A percentile compares a stretch with the other conserved stretches of the same genome.
Evolutionary conservation across 2,797 vertebrate species (phyloP).

Genomic region (Urophycis tenuis): DNA sequence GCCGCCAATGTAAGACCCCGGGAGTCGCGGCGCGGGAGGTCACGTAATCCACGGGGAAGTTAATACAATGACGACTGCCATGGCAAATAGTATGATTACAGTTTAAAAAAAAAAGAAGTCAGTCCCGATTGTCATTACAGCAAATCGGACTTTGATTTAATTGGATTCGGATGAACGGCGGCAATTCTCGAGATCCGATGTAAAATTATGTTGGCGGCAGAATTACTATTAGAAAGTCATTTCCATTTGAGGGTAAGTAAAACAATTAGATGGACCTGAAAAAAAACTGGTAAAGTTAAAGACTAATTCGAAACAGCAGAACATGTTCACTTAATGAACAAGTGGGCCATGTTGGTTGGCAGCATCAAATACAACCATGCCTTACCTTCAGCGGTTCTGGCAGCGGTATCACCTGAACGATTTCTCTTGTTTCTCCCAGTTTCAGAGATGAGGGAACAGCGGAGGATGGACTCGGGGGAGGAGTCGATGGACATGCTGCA

Average conservation of each 20-base stretch:
- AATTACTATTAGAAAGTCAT: background rate
- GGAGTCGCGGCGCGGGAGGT: background rate
- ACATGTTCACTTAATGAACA: background rate
- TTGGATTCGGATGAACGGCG: background rate
- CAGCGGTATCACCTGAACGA: conserved; percentile 5
- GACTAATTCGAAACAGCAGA: background rate
- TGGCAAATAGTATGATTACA: background rate
- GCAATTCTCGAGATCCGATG: background rate
- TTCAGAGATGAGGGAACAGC: conserved; percentile 56
- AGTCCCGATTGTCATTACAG: background rate
- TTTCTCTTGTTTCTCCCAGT: conserved; percentile 32
- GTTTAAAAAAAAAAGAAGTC: background rate
- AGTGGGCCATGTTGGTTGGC: background rate
- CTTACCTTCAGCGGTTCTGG: background rate
- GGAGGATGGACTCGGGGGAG: conserved; percentile 55
- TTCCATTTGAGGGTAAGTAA: background rate
- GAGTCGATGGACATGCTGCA: conserved; percentile 59
- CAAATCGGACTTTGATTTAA: background rate
- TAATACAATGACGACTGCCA: background rate
- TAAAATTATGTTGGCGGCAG: background rate
- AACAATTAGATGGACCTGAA: background rate
- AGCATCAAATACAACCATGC: background rate
- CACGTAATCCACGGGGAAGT: background rate
- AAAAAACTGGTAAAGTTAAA: background rate
- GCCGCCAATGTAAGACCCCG: conserved; percentile 58